Evolutionary conservation across 2,888 invertebrate genomes (phyloP).

Genomic region (Drosophila nr. medialis): DNA sequence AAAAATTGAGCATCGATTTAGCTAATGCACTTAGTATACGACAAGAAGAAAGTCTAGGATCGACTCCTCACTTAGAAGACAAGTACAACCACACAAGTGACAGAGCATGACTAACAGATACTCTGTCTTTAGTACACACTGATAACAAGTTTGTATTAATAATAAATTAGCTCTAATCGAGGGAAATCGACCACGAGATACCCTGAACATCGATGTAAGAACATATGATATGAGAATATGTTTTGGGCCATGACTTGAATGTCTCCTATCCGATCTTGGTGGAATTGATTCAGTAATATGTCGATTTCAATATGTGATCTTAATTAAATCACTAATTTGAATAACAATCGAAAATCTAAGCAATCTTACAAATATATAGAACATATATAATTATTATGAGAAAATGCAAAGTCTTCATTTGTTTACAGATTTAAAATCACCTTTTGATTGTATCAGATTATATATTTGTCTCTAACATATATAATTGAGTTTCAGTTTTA

Average conservation of each 20-base stretch:
- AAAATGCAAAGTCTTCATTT: background rate
- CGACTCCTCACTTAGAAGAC: background rate
- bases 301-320: background rate
- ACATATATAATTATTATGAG: background rate
- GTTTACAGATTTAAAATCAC: background rate
- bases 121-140: background rate
- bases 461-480: no score
- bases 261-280: background rate
- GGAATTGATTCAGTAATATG: background rate
- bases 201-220: background rate
- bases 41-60: background rate
- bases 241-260: background rate
- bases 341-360: background rate
- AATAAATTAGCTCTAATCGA: background rate
- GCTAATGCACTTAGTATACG: background rate
- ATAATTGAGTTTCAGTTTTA: no score
- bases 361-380: background rate
- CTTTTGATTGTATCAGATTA: background rate
- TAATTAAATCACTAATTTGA: background rate
- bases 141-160: background rate
- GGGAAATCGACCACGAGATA: background rate
- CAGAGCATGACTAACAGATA: background rate
- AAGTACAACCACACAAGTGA: background rate
- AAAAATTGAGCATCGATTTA: background rate
- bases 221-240: background rate